Base-by-base conservation (phyloP, 1,140 invertebrate genomes). In the Bactericera cockerelli region DNA sequence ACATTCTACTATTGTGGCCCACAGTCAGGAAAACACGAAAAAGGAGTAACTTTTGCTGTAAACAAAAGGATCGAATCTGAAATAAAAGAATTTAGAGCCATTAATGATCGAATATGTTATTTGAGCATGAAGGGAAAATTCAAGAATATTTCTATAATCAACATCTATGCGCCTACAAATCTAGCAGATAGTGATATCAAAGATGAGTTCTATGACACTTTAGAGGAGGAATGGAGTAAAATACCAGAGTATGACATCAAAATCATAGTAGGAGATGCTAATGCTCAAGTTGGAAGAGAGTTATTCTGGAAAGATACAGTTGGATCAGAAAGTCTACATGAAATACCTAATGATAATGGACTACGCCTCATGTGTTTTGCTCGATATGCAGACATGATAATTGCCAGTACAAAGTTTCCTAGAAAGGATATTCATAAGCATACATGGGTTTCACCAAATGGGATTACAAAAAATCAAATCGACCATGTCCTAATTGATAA, bases 291-390 rank as follows among this genome's bases (percentile, higher is more conserved):
- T 13, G 61, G 55, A 13, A 26, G 31, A 4, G 60, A 63, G 49
- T n/a, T 55, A 24, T 31, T 16, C 2, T 61, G 26, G 56, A 59
- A 22, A 55, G 13, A 14, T 0, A 61, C 56, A 49, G 61, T 70
- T 63, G 13, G 70, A 62, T 56, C 70, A 42, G 31, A 73, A 53
- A 56, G 69, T 66, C 38, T 62, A 64, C 62, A 72, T 62, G 21
- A 55, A 31, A 11, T 8, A n/a, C 38, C 58, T 0, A 64, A 64
- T 59, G 61, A 62, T n/a, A 65, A 64, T 55, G 64, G 59, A 13
- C 16, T 59, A 21, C 56, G 59, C 26, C 33, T 65, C 10, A 39
- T 62, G 22, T 53, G 62, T 21, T 59, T 68, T 58, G 62, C 61
- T n/a, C n/a, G 28, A 19, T 36, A 36, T 16, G 16, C 33, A 36